phyloP scores from a whole-genome alignment of 2,888 invertebrate species.

The Cistogaster globosa region DNA sequence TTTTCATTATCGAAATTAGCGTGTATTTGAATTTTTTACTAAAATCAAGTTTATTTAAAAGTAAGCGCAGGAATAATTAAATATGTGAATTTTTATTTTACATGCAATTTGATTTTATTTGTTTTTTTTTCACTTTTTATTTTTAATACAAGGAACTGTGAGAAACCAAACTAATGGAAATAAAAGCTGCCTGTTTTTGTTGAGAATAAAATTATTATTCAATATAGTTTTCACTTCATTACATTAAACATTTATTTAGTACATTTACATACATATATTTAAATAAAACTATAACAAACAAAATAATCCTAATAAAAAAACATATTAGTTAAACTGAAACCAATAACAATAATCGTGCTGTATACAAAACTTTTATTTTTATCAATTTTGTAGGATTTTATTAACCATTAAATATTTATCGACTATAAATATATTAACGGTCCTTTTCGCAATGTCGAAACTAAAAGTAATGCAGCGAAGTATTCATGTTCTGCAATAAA shows the following conservation, averaged over 20 bases:
- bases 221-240: conserved; percentile 27
- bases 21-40: no score
- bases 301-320: not conserved
- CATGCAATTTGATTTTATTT: no score
- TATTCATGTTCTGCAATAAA: not conserved
- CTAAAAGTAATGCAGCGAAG: conserved; percentile 3
- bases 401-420: conserved; percentile 41
- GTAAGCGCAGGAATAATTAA: no score
- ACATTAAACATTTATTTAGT: conserved; percentile 9
- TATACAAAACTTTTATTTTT: conserved; percentile 28
- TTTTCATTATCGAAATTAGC: no score
- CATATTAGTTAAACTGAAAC: conserved; percentile 1
- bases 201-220: not conserved
- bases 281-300: not conserved
- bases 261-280: not conserved
- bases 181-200: not conserved
- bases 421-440: conserved; percentile 54
- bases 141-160: no score
- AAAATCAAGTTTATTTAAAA: no score
- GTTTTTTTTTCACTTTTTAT: no score
- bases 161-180: no score
- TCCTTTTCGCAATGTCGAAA: conserved; percentile 32
- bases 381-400: conserved; percentile 22
- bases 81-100: no score
- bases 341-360: not conserved